A percentile compares a stretch with the other conserved stretches of the same genome.
These are phyloP conservation scores for Pristionchus fissidentatus DNA, from an alignment of 2,888 invertebrate genomes.

Conservation along the genomic window DNA sequence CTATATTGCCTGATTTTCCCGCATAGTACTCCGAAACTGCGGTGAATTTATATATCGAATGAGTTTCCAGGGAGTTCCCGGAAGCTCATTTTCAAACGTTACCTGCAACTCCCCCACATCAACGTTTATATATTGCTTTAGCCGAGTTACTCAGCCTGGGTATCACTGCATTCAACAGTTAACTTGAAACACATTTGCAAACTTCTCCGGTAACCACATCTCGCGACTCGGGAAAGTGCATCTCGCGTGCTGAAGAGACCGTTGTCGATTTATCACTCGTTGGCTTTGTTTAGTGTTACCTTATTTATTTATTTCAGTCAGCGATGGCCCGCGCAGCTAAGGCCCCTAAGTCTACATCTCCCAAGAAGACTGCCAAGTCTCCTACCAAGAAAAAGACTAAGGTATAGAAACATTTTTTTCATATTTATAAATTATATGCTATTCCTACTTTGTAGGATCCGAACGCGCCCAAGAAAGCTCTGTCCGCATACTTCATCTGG, in stretches of 20 bases:
- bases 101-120: too few relatives aligned
- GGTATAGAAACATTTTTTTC: neutral
- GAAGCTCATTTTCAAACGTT: too few relatives aligned
- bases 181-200: too few relatives aligned
- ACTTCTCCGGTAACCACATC: too few relatives aligned
- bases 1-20: too few relatives aligned
- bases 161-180: too few relatives aligned
- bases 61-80: too few relatives aligned
- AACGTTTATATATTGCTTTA: too few relatives aligned
- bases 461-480: conserved; percentile 91
- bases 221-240: too few relatives aligned
- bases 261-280: neutral
- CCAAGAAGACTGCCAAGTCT: neutral
- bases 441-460: conserved; percentile 80
- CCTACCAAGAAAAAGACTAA: conserved; percentile 16
- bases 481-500: conserved; percentile 94
- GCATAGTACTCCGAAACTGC: too few relatives aligned
- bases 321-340: conserved; percentile 39
- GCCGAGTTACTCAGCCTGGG: too few relatives aligned
- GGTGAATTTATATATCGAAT: too few relatives aligned
- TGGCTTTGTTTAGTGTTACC: neutral
- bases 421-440: neutral
- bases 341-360: conserved; percentile 4
- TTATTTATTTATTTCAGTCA: neutral
- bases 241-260: neutral